phyloP scores from a whole-genome alignment of 2,888 invertebrate species.

The Amitus sp. region DNA sequence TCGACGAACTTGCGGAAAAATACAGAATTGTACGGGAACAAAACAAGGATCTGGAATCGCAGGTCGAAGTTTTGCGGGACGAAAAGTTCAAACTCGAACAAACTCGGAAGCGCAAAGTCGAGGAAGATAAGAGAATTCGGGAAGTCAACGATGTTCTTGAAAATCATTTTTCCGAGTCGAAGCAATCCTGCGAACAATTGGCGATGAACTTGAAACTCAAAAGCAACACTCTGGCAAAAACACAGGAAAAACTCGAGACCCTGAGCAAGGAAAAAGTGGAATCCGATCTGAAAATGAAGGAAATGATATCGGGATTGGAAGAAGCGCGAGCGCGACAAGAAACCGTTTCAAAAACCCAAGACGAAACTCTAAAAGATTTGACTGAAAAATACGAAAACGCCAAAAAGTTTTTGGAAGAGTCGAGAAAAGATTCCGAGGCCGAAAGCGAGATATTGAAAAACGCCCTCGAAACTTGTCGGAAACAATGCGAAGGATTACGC shows the following conservation, averaged over 20 bases:
- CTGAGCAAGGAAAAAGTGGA: constrained; percentile 41
- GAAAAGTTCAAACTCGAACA: constrained; percentile 43
- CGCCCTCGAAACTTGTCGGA: constrained; percentile 6
- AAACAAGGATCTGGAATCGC: no score
- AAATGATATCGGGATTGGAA: constrained; percentile 49
- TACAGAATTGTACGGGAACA: constrained; percentile 11
- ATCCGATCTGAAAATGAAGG: constrained; percentile 49
- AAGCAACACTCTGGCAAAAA: constrained; percentile 38
- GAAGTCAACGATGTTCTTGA: constrained; percentile 16
- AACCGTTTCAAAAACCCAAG: constrained; percentile 45
- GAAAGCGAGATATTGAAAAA: neutral
- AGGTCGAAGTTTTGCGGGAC: no score
- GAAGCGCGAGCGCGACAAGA: constrained; percentile 49
- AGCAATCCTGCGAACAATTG: constrained; percentile 23
- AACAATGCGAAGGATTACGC: constrained; percentile 1
- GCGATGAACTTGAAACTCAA: constrained; percentile 42
- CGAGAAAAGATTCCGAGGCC: neutral
- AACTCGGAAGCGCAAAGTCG: no score
- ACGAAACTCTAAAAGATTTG: constrained; percentile 47
- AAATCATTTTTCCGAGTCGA: constrained; percentile 20
- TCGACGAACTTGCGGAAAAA: constrained; percentile 12
- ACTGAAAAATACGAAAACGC: no score
- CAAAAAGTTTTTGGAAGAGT: constrained; percentile 19
- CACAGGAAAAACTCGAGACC: constrained; percentile 41
- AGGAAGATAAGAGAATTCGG: no score